phyloP scores from a whole-genome alignment of 2,113 vertebrate genomes.

The Hystrix cristata region DNA sequence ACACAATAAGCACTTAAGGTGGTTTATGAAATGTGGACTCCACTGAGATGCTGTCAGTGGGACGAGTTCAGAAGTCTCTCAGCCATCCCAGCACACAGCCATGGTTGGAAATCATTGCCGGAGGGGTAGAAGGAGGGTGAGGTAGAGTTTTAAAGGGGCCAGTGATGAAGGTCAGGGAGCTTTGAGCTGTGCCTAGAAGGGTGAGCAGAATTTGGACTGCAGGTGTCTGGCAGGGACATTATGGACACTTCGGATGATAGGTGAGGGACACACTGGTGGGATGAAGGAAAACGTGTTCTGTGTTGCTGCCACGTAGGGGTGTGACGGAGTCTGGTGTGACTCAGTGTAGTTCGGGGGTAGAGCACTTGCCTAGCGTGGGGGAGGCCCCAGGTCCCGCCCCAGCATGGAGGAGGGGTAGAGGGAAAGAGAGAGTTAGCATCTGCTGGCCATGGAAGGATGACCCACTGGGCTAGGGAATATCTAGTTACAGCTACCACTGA shows the following conservation, averaged over 20 bases:
- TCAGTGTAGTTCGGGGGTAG: background rate
- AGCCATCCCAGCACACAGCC: background rate
- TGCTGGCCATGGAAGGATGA: background rate
- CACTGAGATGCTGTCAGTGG: background rate
- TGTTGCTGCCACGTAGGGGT: background rate
- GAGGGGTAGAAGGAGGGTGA: background rate
- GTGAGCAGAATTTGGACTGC: background rate
- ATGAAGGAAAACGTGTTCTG: background rate
- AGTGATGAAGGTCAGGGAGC: background rate
- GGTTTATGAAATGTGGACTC: background rate
- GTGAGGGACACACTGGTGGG: background rate
- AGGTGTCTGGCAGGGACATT: background rate
- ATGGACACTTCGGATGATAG: background rate
- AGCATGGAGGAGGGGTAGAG: background rate
- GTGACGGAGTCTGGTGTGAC: background rate
- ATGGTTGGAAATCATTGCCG: background rate
- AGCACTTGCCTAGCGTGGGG: background rate
- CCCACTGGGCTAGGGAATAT: background rate
- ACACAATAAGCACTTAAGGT: background rate
- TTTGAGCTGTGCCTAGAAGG: background rate
- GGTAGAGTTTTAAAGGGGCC: background rate
- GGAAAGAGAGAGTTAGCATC: background rate
- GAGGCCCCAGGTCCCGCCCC: background rate
- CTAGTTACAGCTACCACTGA: background rate
- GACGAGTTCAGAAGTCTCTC: background rate